Evolutionary conservation across 2,113 vertebrate genomes (phyloP), one percentile per base, ranked within the genome.

Genomic region (Kryptolebias marmoratus): DNA sequence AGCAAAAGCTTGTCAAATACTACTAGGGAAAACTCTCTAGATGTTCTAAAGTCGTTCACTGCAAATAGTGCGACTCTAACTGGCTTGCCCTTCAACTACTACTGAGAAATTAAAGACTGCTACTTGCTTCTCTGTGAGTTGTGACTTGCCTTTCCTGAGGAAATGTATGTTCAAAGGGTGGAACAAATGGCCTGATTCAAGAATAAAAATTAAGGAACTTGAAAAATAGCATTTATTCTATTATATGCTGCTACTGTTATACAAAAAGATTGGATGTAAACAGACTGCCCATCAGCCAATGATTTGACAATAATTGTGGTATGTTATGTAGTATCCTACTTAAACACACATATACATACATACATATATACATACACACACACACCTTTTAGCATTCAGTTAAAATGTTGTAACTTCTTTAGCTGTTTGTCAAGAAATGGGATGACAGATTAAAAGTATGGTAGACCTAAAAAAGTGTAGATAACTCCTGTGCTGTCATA

Each of bases 1-100:
- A 88, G 72, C 71, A 82, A 64, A 58, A 75, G 73, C 68, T 75
- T 84, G 88, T 92, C 89, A 83, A 78, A 87, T 52, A 83, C 68
- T 70, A 80, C 80, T 88, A 75, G 78, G 65, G 58, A 63, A 73
- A 57, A 15, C 63, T 76, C 58, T 74, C 28, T 77, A 50, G 71
- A 78, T 73, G 60, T 61, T 48, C 76, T 68, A 60, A 49, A 82
- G 75, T 79, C 52, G 28, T 69, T 70, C 72, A 57, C 64, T 68
- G 54, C 59, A 49, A 59, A 64, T 64, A 58, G 14, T 64, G 63
- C 63, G 67, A 57, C 64, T 69, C 45, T 58, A 48, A 55, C 62
- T 69, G 57, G 16, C 64, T 27, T 70, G 79, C 10, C 57, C 58
- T 69, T 36, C 39, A 32, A 69, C 68, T 54, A 71, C 54, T 61